Base-by-base conservation (phyloP, 2,888 invertebrate species). In the Pemphredon lugubris region DNA sequence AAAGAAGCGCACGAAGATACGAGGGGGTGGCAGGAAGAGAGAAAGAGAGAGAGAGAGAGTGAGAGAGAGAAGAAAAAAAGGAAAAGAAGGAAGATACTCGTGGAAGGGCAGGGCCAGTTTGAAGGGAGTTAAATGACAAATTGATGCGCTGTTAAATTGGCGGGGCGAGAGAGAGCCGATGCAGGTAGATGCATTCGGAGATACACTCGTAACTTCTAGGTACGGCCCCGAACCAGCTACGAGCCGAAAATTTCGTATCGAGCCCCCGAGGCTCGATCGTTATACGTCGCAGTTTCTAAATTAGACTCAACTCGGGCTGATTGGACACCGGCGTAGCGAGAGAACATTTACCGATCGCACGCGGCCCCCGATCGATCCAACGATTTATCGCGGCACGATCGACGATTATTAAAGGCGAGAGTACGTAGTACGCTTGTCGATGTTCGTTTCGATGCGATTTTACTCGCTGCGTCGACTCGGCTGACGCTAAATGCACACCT, bases 251-350 rank as follows among this genome's bases (percentile, higher is more conserved):
- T n/a, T n/a, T n/a, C n/a, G n/a, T n/a, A n/a, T n/a, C n/a, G n/a
- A n/a, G 78, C 77, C 81, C 30, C 50, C 4, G 48, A 51, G 81
- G 75, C 80, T 20, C 42, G 64, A 68, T 79, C 71, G 80, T 73
- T 76, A 61, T 63, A 68, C 79, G 72, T 71, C 70, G 75, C 78
- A 61, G 71, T 73, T 73, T 69, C 72, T 81, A 80, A 80, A 80
- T 80, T 75, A 79, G 78, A 65, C 69, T 69, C 67, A 81, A 80
- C 78, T 75, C 71, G 51, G 16, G 37, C 70, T 77, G 79, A 80
- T 81, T 71, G 81, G 68, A 73, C 77, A 75, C 63, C 70, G 48
- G 55, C 51, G 42, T 39, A 30, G 40, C 21, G 32, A 30, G 40
- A 18, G 32, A 44, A 23, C 68, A 54, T 64, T 55, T 40, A 50